phyloP scores from a whole-genome alignment of 1,140 invertebrate genomes.

The Neelides sp. region DNA sequence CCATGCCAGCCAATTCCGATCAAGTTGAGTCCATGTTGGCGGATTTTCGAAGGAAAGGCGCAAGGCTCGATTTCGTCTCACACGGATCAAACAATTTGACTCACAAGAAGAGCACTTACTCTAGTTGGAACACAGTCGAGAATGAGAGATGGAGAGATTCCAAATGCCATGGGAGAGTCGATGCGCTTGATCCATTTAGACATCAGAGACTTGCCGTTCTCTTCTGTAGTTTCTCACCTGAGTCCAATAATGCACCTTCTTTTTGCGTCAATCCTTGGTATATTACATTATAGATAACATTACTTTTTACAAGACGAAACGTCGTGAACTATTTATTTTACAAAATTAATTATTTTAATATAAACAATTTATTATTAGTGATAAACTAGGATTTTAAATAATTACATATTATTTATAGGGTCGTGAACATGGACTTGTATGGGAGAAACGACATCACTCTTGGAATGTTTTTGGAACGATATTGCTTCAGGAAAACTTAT shows the following conservation, averaged over 20 bases:
- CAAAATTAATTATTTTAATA: conserved; percentile 6
- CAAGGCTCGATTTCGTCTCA: conserved; percentile 42
- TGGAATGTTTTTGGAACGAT: conserved; percentile 82
- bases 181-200: conserved; percentile 70
- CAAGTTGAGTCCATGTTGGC: conserved; percentile 61
- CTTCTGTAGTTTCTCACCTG: conserved; percentile 79
- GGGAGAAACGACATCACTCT: conserved; percentile 85
- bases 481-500: conserved; percentile 74
- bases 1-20: conserved; percentile 42
- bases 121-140: conserved; percentile 25
- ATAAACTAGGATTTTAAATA: conserved; percentile 16
- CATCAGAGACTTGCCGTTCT: conserved; percentile 81
- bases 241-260: conserved; percentile 63
- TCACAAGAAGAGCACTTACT: conserved; percentile 11
- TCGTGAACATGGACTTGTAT: conserved; percentile 89
- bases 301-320: not conserved
- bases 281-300: conserved; percentile 30
- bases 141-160: conserved; percentile 9
- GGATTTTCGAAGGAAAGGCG: conserved; percentile 72
- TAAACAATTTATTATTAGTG: conserved; percentile 11
- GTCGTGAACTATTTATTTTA: not conserved
- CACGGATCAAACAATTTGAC: conserved; percentile 18
- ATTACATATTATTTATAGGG: conserved; percentile 41
- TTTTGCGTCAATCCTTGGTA: conserved; percentile 82
- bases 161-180: conserved; percentile 38